Evolutionary conservation across 2,797 vertebrate genomes (phyloP).

Genomic region (Characodon lateralis): DNA sequence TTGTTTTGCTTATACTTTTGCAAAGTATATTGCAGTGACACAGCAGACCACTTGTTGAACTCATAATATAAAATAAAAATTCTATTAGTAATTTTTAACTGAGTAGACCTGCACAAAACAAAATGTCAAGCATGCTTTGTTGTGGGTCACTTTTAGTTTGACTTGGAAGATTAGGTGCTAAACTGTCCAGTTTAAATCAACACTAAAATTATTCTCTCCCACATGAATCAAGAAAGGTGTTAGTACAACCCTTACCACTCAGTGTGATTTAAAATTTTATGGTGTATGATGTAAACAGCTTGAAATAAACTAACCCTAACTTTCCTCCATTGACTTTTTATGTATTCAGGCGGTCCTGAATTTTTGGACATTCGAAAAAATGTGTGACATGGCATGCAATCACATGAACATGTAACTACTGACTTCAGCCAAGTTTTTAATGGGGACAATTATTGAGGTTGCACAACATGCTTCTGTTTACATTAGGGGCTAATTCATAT

Average conservation of each 20-base stretch:
- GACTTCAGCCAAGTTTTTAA: too few relatives aligned
- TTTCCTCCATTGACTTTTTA: too few relatives aligned
- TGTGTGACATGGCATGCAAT: too few relatives aligned
- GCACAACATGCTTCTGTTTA: too few relatives aligned
- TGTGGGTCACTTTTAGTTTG: not conserved
- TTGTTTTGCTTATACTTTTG: not conserved
- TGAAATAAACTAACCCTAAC: not conserved
- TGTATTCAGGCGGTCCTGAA: too few relatives aligned
- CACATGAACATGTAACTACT: too few relatives aligned
- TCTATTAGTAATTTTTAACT: slow-evolving; percentile 21
- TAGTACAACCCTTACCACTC: not conserved
- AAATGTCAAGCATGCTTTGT: not conserved
- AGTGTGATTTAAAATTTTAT: not conserved
- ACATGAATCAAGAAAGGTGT: not conserved
- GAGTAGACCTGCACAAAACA: not conserved
- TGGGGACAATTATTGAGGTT: too few relatives aligned
- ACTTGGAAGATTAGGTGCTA: not conserved
- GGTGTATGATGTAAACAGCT: not conserved
- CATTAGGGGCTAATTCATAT: too few relatives aligned
- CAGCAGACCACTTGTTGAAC: slow-evolving; percentile 22
- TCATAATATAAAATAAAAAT: slow-evolving; percentile 12
- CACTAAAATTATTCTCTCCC: not conserved
- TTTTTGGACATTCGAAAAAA: too few relatives aligned
- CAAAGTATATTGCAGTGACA: not conserved
- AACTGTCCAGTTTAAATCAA: not conserved